A percentile compares a stretch with the other conserved stretches of the same genome.
Evolutionary conservation across 2,888 invertebrate species (phyloP).

Genomic region (Acanthosoma haemorrhoidale): DNA sequence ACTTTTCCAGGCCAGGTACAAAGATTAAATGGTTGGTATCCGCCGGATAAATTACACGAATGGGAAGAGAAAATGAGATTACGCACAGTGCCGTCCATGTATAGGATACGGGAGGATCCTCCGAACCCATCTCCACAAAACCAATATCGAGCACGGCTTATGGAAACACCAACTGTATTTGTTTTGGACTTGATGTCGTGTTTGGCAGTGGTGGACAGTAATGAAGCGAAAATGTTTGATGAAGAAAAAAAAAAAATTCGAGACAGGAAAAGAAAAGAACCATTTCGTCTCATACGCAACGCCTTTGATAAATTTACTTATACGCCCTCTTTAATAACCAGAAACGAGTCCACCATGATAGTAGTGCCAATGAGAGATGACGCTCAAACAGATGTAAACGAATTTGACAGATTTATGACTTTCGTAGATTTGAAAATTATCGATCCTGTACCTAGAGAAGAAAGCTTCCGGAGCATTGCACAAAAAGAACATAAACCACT

Average conservation of each 20-base stretch:
- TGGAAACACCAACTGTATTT: slow-evolving; percentile 27
- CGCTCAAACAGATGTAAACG: background rate
- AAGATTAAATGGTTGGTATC: background rate
- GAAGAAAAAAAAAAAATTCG: background rate
- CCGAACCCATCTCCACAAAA: background rate
- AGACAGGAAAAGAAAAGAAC: background rate
- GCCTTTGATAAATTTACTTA: too few relatives aligned
- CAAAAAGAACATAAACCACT: too few relatives aligned
- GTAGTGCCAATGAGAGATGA: background rate
- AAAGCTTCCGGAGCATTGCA: too few relatives aligned
- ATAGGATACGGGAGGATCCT: slow-evolving; percentile 28
- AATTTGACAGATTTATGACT: background rate
- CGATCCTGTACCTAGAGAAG: background rate
- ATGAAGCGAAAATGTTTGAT: background rate
- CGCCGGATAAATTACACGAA: background rate
- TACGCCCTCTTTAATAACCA: too few relatives aligned
- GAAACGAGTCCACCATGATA: background rate
- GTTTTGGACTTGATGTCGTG: background rate
- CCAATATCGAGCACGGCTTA: slow-evolving; percentile 15
- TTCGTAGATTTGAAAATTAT: background rate
- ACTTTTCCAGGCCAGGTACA: background rate
- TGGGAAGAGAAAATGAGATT: background rate
- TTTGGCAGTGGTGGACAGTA: background rate
- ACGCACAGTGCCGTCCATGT: slow-evolving; percentile 31
- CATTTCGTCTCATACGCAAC: background rate